phyloP scores from a whole-genome alignment of 2,888 invertebrate genomes.

The Cactoblastis cactorum region DNA sequence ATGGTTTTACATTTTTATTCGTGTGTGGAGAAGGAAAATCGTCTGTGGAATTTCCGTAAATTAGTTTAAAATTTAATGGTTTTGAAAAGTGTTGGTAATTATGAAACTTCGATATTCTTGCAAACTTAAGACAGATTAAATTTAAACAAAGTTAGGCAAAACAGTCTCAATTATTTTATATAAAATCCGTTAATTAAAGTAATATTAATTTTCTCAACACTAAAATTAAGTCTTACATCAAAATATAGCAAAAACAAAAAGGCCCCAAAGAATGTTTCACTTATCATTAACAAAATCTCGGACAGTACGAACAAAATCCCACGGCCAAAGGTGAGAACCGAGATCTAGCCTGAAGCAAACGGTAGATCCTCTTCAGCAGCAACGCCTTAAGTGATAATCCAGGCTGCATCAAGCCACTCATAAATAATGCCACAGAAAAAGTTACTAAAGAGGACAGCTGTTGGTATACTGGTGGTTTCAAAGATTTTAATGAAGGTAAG shows the following conservation, averaged over 20 bases:
- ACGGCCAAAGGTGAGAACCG: conserved; percentile 68
- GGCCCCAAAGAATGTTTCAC: conserved; percentile 28
- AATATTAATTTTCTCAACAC: background rate
- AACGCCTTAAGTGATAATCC: conserved; percentile 44
- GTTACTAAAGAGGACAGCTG: conserved; percentile 19
- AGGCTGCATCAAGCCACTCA: conserved; percentile 32
- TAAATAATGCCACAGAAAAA: conserved; percentile 49
- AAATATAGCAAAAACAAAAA: conserved; percentile 5
- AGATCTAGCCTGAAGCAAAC: conserved; percentile 73
- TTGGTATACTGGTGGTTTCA: conserved; percentile 35
- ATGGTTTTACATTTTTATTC: conserved; percentile 22
- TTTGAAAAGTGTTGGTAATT: background rate
- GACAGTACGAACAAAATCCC: conserved; percentile 54
- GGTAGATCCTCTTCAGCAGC: conserved; percentile 75
- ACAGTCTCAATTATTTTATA: too few relatives aligned
- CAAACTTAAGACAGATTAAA: too few relatives aligned
- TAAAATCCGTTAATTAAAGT: too few relatives aligned
- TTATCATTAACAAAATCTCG: conserved; percentile 57
- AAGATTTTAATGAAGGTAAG: conserved; percentile 22
- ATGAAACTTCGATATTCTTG: too few relatives aligned
- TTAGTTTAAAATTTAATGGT: background rate
- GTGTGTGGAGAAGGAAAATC: conserved; percentile 23
- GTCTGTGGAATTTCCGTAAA: conserved; percentile 15
- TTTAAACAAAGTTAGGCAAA: too few relatives aligned
- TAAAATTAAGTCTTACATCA: background rate